Evolutionary conservation across 2,797 vertebrate genomes (phyloP).

Genomic region (Tapera naevia): DNA sequence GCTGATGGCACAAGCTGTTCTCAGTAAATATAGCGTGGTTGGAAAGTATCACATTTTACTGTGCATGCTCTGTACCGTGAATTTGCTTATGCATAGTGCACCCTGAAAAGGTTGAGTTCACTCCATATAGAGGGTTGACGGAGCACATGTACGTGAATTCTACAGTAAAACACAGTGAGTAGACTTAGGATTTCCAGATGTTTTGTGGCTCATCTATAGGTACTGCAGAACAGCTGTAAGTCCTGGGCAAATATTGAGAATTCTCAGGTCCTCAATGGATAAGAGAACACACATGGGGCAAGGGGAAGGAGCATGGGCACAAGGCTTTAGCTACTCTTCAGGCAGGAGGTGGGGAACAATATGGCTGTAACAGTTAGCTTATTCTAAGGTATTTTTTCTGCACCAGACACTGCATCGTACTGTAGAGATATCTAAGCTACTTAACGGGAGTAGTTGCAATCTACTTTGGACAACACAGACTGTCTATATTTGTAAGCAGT

Average conservation of each 20-base stretch:
- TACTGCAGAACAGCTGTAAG: not conserved
- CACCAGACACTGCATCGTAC: not conserved
- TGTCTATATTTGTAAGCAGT: not conserved
- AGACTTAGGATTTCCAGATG: not conserved
- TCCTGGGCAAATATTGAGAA: not conserved
- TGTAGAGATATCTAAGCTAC: not conserved
- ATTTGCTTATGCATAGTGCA: not conserved
- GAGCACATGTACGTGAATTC: not conserved
- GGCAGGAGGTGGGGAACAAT: too few relatives aligned
- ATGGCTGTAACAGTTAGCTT: not conserved
- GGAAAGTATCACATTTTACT: not conserved
- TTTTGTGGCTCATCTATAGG: not conserved
- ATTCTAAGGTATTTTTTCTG: not conserved
- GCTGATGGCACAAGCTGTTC: not conserved
- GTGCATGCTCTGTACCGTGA: not conserved
- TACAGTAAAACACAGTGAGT: not conserved
- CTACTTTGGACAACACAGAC: not conserved
- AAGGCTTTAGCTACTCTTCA: not conserved
- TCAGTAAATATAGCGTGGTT: not conserved
- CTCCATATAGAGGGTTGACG: too few relatives aligned
- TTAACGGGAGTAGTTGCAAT: not conserved
- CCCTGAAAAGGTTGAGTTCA: not conserved
- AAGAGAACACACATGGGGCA: not conserved
- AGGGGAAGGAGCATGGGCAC: not conserved
- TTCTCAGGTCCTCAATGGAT: not conserved